A percentile compares a stretch with the other conserved stretches of the same genome.
phyloP scores from a whole-genome alignment of 2,113 vertebrate species.

The Benitochromis conjunctus region DNA sequence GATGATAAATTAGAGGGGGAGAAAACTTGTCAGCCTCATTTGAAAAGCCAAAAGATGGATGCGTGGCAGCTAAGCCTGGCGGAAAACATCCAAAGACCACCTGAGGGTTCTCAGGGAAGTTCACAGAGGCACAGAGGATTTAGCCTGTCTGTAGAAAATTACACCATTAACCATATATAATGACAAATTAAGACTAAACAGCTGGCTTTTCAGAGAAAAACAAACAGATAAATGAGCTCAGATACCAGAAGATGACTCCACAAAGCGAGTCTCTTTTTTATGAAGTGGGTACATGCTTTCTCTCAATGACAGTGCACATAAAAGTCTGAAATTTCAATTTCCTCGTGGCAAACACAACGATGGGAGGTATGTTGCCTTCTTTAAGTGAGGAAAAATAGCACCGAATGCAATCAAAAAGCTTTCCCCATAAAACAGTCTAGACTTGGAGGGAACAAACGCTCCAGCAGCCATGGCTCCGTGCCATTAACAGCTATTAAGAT shows the following conservation, averaged over 20 bases:
- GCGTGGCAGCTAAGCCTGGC: conserved; percentile 18
- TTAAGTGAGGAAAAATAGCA: background rate
- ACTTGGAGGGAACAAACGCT: background rate
- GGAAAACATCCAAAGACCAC: conserved; percentile 44
- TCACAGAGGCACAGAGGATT: conserved; percentile 39
- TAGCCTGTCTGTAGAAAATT: conserved; percentile 29
- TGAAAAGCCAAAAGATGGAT: conserved; percentile 63
- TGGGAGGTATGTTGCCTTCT: background rate
- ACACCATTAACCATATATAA: conserved; percentile 17
- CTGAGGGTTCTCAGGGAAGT: conserved; percentile 10
- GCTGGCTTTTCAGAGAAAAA: conserved; percentile 7
- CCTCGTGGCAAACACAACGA: background rate
- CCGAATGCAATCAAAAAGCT: background rate
- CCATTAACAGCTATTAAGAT: background rate
- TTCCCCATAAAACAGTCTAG: background rate
- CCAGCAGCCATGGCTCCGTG: background rate
- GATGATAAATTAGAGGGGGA: conserved; percentile 59
- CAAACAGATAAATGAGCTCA: conserved; percentile 25
- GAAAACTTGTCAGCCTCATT: conserved; percentile 46
- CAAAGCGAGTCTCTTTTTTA: conserved; percentile 7
- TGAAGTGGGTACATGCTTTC: background rate
- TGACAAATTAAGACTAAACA: conserved; percentile 34
- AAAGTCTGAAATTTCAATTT: background rate
- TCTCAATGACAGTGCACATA: conserved; percentile 15
- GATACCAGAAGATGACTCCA: background rate